phyloP scores from a whole-genome alignment of 1,140 invertebrate genomes.

The Gerris buenoi region DNA sequence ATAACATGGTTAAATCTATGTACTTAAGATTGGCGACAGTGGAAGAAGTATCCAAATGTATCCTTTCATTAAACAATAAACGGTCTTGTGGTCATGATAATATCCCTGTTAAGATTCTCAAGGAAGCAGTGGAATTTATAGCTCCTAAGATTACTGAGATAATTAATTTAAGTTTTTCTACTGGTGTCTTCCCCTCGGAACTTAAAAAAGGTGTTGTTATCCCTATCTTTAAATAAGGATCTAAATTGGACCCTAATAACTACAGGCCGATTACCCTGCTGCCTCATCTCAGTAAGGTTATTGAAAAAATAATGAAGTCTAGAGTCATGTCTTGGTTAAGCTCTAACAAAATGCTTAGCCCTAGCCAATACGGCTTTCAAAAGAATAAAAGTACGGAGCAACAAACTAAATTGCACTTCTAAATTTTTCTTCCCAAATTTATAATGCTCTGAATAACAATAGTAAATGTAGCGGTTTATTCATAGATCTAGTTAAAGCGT shows the following conservation, averaged over 20 bases:
- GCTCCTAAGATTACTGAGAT: too few species aligned
- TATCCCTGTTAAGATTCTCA: too few species aligned
- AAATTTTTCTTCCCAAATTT: neutral
- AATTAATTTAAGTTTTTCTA: too few species aligned
- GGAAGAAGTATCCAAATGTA: too few species aligned
- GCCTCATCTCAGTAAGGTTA: neutral
- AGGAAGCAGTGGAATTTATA: too few species aligned
- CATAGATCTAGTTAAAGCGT: neutral
- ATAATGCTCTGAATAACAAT: conserved; percentile 2
- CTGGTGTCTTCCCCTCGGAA: neutral
- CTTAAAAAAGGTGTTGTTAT: neutral
- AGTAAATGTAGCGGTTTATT: neutral
- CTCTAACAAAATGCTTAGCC: neutral
- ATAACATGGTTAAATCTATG: too few species aligned
- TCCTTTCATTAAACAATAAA: too few species aligned
- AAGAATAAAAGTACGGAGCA: conserved; percentile 1
- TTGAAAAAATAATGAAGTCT: neutral
- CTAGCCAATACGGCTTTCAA: conserved; percentile 1
- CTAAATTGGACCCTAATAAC: neutral
- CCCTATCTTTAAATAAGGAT: neutral
- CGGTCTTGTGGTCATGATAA: too few species aligned
- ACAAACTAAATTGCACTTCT: neutral
- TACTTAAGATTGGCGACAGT: too few species aligned
- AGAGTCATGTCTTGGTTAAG: neutral
- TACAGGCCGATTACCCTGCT: neutral